Percentiles rank a stretch among this genome's conserved stretches.
These are phyloP conservation scores for Trachelus troglodyta DNA, from an alignment of 2,888 invertebrate genomes.

Conservation along the genomic window DNA sequence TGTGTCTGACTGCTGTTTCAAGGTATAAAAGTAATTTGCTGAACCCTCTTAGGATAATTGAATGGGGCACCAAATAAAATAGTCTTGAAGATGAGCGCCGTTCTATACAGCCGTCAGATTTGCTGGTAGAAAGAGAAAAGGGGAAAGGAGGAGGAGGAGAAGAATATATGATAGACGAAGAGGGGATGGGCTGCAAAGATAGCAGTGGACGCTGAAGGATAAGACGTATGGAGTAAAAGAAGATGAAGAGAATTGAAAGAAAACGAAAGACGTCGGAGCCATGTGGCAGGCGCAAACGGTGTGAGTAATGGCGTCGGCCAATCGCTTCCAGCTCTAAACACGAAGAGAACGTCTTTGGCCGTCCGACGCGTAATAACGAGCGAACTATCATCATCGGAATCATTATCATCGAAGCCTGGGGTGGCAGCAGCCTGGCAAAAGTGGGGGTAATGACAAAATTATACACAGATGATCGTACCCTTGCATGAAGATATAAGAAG, in stretches of 20 bases:
- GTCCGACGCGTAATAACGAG: constrained; percentile 45
- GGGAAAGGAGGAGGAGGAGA: constrained; percentile 17
- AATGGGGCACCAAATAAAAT: constrained; percentile 29
- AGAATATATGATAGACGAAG: not conserved
- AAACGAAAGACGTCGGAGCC: constrained; percentile 33
- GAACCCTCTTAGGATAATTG: constrained; percentile 28
- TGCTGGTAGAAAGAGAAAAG: constrained; percentile 7
- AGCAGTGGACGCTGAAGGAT: not conserved
- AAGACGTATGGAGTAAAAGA: not conserved
- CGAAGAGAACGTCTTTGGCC: constrained; percentile 27
- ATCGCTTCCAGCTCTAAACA: constrained; percentile 51
- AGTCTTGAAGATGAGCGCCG: constrained; percentile 22
- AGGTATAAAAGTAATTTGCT: constrained; percentile 1
- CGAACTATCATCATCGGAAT: constrained; percentile 53
- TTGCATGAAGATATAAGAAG: constrained; percentile 36
- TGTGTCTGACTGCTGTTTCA: not conserved
- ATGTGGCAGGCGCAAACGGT: constrained; percentile 59
- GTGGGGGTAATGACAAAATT: constrained; percentile 52
- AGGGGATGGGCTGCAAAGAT: not conserved
- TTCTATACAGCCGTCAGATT: constrained; percentile 30
- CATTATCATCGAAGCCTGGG: constrained; percentile 47
- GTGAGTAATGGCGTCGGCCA: constrained; percentile 55
- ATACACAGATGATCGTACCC: constrained; percentile 36
- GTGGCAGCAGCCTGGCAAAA: constrained; percentile 12
- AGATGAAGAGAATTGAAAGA: constrained; percentile 9